These are phyloP conservation scores for Rafetus swinhoei DNA, from an alignment of 2,113 vertebrate genomes.

Conservation along the genomic window DNA sequence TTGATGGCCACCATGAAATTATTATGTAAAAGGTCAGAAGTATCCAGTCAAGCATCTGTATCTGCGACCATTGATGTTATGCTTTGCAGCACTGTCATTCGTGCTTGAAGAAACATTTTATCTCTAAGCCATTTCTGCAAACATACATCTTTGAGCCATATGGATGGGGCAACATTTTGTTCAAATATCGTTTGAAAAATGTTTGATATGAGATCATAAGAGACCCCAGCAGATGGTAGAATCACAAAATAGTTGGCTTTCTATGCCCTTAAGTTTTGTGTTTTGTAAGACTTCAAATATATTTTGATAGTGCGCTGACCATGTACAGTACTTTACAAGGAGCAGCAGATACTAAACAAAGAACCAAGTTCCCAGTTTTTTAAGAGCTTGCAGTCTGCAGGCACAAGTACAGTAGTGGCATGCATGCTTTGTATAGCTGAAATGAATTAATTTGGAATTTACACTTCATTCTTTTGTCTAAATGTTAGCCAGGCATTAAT, in stretches of 20 bases:
- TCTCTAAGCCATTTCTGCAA: not conserved
- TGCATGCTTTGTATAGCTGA: not conserved
- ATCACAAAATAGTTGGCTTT: not conserved
- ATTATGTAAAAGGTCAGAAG: conserved; percentile 23
- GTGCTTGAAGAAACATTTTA: not conserved
- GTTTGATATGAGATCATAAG: not conserved
- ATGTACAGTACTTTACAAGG: not conserved
- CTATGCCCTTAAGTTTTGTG: not conserved
- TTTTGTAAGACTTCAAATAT: not conserved
- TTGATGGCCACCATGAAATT: conserved; percentile 41
- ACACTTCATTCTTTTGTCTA: not conserved
- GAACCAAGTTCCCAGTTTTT: not conserved
- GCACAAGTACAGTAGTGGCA: not conserved
- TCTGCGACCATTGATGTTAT: not conserved
- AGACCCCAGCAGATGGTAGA: not conserved
- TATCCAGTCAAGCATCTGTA: conserved; percentile 28
- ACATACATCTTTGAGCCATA: not conserved
- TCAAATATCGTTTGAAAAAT: not conserved
- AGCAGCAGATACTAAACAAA: not conserved
- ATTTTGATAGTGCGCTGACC: not conserved
- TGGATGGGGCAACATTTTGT: not conserved
- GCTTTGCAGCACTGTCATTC: conserved; percentile 32
- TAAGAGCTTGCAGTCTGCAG: conserved; percentile 5
- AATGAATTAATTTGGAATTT: not conserved
- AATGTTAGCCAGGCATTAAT: not conserved